Evolutionary conservation across 2,113 vertebrate species (phyloP).

Genomic region (Heterochromis multidens): DNA sequence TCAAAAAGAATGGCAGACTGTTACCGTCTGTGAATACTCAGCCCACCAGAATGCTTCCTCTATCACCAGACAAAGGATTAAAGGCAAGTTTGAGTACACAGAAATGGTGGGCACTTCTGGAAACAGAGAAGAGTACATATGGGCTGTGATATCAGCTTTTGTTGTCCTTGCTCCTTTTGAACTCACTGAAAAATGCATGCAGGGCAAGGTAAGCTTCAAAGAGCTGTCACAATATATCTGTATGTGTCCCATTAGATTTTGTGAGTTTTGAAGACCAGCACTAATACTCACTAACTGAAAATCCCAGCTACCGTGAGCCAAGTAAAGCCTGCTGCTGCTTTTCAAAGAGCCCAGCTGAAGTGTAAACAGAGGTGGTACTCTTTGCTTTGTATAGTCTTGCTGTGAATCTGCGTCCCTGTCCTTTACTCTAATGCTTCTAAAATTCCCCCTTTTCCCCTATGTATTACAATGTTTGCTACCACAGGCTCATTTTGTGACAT

Average conservation of each 20-base stretch:
- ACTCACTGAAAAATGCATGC: slow-evolving; percentile 46
- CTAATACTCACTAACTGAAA: slow-evolving; percentile 23
- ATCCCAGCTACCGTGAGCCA: slow-evolving; percentile 1
- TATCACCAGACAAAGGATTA: slow-evolving; percentile 26
- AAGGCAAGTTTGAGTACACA: slow-evolving; percentile 12
- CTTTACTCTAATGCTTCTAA: slow-evolving; percentile 15
- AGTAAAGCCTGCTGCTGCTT: slow-evolving; percentile 5
- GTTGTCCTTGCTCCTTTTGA: slow-evolving; percentile 58
- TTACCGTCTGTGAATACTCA: neutral
- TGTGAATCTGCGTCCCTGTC: slow-evolving; percentile 1
- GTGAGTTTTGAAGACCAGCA: slow-evolving; percentile 9
- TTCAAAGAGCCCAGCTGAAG: neutral
- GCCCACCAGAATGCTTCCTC: neutral
- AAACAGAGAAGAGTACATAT: slow-evolving; percentile 8
- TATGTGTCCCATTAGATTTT: slow-evolving; percentile 27
- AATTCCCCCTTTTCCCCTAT: neutral
- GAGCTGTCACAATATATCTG: slow-evolving; percentile 26
- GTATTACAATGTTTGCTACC: slow-evolving; percentile 10
- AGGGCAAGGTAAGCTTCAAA: slow-evolving; percentile 42
- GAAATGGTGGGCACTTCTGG: slow-evolving; percentile 3
- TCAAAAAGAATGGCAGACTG: neutral
- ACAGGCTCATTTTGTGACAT: slow-evolving; percentile 43
- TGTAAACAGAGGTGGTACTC: slow-evolving; percentile 18
- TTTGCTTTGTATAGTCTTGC: neutral
- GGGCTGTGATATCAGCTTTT: slow-evolving; percentile 38